Evolutionary conservation across 2,113 vertebrate species (phyloP).

Genomic region (Chionis minor): DNA sequence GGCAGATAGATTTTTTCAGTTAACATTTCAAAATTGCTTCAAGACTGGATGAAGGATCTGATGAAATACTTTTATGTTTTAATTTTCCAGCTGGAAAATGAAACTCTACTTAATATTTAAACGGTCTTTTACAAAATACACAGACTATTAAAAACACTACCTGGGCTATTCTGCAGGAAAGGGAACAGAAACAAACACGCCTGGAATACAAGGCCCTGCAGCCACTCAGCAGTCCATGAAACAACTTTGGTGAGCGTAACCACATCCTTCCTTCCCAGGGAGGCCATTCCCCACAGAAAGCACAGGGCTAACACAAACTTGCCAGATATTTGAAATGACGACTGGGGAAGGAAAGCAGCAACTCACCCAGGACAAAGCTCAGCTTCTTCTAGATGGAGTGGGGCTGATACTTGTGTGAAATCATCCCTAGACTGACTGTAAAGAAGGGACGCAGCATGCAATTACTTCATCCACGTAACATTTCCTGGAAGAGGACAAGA

Average conservation of each 20-base stretch:
- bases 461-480: not conserved
- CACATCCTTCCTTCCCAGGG: not conserved
- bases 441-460: not conserved
- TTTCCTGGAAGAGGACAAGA: not conserved
- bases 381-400: not conserved
- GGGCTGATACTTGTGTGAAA: not conserved
- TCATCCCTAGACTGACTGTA: not conserved
- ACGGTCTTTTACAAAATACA: slow-evolving; percentile 53
- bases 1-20: slow-evolving; percentile 61
- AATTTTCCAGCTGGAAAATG: slow-evolving; percentile 64
- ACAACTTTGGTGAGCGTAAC: not conserved
- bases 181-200: not conserved
- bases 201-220: not conserved
- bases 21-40: slow-evolving; percentile 66
- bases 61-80: slow-evolving; percentile 64
- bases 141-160: slow-evolving; percentile 41
- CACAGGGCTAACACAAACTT: not conserved
- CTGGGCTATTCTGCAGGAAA: not conserved
- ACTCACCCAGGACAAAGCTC: not conserved
- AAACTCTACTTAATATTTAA: slow-evolving; percentile 61
- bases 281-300: not conserved
- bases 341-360: not conserved
- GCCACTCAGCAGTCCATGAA: not conserved
- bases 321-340: not conserved
- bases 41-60: slow-evolving; percentile 54